Conservation (phyloP, 2,113 vertebrate genomes). For the Erpornis zantholeuca region DNA sequence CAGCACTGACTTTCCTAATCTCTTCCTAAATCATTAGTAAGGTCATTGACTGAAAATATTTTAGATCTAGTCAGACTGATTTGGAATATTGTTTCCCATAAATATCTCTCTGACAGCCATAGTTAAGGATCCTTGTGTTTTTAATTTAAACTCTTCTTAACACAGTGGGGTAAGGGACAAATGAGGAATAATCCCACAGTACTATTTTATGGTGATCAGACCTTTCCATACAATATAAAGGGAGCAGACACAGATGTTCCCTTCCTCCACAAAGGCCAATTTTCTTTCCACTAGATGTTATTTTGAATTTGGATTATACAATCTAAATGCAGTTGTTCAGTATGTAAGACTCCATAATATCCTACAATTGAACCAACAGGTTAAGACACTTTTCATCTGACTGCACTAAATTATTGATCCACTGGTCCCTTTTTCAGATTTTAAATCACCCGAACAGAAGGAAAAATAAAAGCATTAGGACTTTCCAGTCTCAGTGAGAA, state of each 20-base stretch:
- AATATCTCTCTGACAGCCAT: background rate
- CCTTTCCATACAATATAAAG: background rate
- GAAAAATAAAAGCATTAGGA: slow-evolving; percentile 29
- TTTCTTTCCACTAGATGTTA: background rate
- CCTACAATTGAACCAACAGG: background rate
- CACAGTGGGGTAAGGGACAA: fast-evolving
- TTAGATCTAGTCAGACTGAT: background rate
- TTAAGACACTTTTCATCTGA: slow-evolving; percentile 21
- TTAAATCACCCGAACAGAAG: slow-evolving; percentile 15
- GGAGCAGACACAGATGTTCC: background rate
- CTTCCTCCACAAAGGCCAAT: background rate
- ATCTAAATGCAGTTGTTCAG: background rate
- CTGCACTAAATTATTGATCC: slow-evolving; percentile 52
- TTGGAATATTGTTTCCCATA: background rate
- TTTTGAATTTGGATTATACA: slow-evolving; percentile 2
- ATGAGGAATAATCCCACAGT: background rate
- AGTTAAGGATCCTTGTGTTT: background rate
- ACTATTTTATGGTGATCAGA: background rate
- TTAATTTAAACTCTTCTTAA: background rate
- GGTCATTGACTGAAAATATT: background rate
- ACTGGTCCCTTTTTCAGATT: background rate
- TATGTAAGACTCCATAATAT: background rate
- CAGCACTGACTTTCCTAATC: background rate
- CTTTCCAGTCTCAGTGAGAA: background rate
- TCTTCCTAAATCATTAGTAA: background rate